A percentile compares a stretch with the other conserved stretches of the same genome.
phyloP scores from a whole-genome alignment of 2,797 vertebrate species.

The Rhyacichthys aspro region DNA sequence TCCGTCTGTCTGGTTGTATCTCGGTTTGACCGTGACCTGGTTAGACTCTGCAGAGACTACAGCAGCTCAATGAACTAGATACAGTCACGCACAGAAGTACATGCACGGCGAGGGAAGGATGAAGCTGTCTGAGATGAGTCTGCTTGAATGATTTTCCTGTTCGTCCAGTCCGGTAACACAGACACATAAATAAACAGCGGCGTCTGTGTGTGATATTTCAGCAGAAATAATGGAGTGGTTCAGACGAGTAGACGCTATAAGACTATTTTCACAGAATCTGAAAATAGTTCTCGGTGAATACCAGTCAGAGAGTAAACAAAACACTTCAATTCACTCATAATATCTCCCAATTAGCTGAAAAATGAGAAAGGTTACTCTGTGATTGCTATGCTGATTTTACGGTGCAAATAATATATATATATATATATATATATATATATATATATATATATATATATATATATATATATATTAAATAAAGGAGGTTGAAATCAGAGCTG shows the following conservation, averaged over 20 bases:
- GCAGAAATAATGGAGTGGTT: slow-evolving; percentile 1
- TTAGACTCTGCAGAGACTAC: slow-evolving; percentile 69
- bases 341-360: background rate
- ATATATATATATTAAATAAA: too few relatives aligned
- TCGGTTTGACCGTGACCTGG: slow-evolving; percentile 76
- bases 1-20: slow-evolving; percentile 17
- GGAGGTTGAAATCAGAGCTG: too few relatives aligned
- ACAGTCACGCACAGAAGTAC: slow-evolving; percentile 52
- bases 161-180: slow-evolving; percentile 45
- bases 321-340: background rate
- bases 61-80: slow-evolving; percentile 79
- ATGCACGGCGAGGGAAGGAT: slow-evolving; percentile 24
- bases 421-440: too few relatives aligned
- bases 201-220: background rate
- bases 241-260: background rate
- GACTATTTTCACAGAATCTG: slow-evolving; percentile 21
- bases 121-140: slow-evolving; percentile 8
- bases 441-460: too few relatives aligned
- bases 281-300: slow-evolving; percentile 22
- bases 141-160: slow-evolving; percentile 32
- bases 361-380: background rate
- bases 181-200: background rate
- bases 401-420: too few relatives aligned
- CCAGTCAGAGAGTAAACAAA: background rate
- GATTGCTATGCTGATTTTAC: too few relatives aligned